Conservation (phyloP, 2,797 vertebrate species). For the Poeciliopsis gracilis region DNA sequence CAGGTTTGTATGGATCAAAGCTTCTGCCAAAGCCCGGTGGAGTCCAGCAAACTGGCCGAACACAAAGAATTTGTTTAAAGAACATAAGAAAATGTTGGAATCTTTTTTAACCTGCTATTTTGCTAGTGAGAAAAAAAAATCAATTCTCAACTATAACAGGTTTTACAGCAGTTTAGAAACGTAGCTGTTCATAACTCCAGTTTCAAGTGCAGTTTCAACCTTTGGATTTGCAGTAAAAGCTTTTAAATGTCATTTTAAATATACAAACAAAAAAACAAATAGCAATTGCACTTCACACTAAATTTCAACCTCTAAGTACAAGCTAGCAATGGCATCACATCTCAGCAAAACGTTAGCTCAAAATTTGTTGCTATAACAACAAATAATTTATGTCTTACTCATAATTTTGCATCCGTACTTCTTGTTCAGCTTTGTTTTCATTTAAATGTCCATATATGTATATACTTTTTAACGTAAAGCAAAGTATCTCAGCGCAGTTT, state of each 20-base stretch:
- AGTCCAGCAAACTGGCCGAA: not conserved
- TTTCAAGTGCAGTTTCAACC: not conserved
- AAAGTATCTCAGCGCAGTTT: not conserved
- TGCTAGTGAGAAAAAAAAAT: not conserved
- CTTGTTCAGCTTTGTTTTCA: not conserved
- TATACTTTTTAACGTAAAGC: not conserved
- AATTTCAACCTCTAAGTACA: not conserved
- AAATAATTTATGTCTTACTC: not conserved
- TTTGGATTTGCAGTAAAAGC: slow-evolving; percentile 2
- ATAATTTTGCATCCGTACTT: not conserved
- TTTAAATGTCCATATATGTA: not conserved
- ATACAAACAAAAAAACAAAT: slow-evolving; percentile 35
- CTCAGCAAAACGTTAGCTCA: not conserved
- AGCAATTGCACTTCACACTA: not conserved
- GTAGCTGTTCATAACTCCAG: not conserved
- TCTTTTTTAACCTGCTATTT: not conserved
- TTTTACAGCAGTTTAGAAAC: not conserved
- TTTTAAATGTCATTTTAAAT: slow-evolving; percentile 31
- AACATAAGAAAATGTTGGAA: not conserved
- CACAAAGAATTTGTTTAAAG: not conserved
- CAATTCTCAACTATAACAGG: not conserved
- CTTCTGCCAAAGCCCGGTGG: not conserved
- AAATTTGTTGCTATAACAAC: not conserved
- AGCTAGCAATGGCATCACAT: not conserved
- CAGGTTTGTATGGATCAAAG: slow-evolving; percentile 52